Evolutionary conservation across 1,140 invertebrate genomes (phyloP), one percentile per base, ranked within the genome.

Genomic region (Globodera ellingtonae): DNA sequence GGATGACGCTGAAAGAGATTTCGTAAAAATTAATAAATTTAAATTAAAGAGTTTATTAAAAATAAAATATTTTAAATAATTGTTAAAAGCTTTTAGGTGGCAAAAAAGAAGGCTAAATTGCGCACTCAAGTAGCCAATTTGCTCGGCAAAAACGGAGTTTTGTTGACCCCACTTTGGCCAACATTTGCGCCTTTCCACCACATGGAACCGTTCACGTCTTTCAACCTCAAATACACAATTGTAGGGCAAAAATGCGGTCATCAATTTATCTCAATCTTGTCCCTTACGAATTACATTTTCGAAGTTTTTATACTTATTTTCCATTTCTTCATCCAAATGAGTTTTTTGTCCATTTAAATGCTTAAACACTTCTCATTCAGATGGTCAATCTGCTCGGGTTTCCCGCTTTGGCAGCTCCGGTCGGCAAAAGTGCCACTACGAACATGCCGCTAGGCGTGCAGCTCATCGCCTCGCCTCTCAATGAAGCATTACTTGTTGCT

Each of bases 361-460:
- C 18, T 35, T 62, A 59, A 59, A 59, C 5, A 10, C 24, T 8
- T 15, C 8, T 3, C 15, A 18, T 70, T 47, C 67, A 73, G 56
- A 56, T 82, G 59, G 79, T 81, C 48, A 82, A 82, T 73, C 44
- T 56, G 35, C 46, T 82, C 52, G 80, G 70, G 10, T 70, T 82
- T 21, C 81, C 81, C n/a, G 80, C 71, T 18, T 52, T 82, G 35
- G 35, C 66, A 6, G 59, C 71, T 80, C 91, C 95, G 92, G 90
- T 98, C 87, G 96, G 96, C n/a, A 77, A 77, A 46, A 44, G 35
- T 21, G 10, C 13, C 13, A 65, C 15, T 10, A 59, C 8, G 84
- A 95, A 95, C 4, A 90, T 97, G 79, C 96, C 96, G 0, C 91
- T 98, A 83, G 95, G 95, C 59, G 91, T 97, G 76, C 95, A 97